These are phyloP conservation scores for Nephrotoma appendiculata DNA, from an alignment of 2,888 invertebrate genomes.

Conservation along the genomic window DNA sequence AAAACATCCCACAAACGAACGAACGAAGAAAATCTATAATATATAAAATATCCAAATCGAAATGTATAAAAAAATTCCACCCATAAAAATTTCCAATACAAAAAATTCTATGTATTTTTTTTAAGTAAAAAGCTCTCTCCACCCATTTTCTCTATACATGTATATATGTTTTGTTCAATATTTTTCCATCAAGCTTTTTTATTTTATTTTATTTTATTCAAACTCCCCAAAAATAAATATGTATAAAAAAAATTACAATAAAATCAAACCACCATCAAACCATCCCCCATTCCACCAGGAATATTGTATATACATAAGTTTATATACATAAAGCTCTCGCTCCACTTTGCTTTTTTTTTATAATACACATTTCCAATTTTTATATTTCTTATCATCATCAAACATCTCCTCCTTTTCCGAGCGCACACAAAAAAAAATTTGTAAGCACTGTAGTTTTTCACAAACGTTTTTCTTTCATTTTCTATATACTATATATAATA, in stretches of 20 bases:
- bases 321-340: not conserved
- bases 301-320: not conserved
- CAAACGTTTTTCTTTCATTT: not conserved
- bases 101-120: not conserved
- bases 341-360: not conserved
- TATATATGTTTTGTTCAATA: not conserved
- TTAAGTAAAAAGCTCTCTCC: not conserved
- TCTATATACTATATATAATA: not conserved
- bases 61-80: not conserved
- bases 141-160: not conserved
- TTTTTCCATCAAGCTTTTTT: not conserved
- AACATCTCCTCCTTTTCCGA: slow-evolving; percentile 1
- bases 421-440: not conserved
- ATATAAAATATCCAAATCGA: slow-evolving; percentile 4
- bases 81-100: slow-evolving; percentile 4
- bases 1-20: not conserved
- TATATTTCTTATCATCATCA: slow-evolving; percentile 3
- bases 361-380: not conserved
- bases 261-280: slow-evolving; percentile 1
- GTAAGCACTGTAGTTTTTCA: not conserved
- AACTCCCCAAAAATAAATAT: not conserved
- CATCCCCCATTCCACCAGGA: not conserved
- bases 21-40: not conserved
- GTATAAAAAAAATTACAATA: not conserved
- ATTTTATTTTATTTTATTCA: not conserved